Conservation (phyloP, 2,888 invertebrate species). For the Pyrgus malvae region DNA sequence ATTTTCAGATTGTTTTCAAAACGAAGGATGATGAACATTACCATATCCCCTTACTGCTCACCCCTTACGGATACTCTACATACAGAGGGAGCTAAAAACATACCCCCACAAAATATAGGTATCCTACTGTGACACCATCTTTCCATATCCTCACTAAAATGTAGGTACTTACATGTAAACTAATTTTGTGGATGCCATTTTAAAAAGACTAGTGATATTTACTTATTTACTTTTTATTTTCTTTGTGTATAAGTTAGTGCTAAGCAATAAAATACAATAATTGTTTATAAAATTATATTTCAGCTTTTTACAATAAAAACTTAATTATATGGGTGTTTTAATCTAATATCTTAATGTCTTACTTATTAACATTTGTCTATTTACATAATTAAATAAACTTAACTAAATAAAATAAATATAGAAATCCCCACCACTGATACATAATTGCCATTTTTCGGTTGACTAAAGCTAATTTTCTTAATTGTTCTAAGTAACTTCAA, state of each 20-base stretch:
- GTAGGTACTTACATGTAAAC: too few species aligned
- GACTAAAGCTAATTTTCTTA: too few species aligned
- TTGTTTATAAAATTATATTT: constrained; percentile 9
- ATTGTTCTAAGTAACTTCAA: too few species aligned
- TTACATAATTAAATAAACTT: too few species aligned
- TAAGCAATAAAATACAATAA: neutral
- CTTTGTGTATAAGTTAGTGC: neutral
- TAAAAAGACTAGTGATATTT: too few species aligned
- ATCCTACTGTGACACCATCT: too few species aligned
- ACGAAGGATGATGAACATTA: constrained; percentile 84
- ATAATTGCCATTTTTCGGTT: too few species aligned
- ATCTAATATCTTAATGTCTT: neutral
- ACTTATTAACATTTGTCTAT: neutral
- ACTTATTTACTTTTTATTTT: neutral
- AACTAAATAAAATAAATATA: too few species aligned
- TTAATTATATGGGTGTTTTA: constrained; percentile 9
- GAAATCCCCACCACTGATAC: too few species aligned
- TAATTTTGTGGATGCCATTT: too few species aligned
- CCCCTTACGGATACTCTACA: constrained; percentile 89
- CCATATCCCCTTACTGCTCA: constrained; percentile 88
- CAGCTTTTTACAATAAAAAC: constrained; percentile 18
- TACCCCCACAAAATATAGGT: too few species aligned
- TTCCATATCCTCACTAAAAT: too few species aligned
- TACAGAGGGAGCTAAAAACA: constrained; percentile 84
- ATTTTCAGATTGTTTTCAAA: constrained; percentile 86